phyloP scores from a whole-genome alignment of 2,888 invertebrate genomes.

The Notodromas monacha region DNA sequence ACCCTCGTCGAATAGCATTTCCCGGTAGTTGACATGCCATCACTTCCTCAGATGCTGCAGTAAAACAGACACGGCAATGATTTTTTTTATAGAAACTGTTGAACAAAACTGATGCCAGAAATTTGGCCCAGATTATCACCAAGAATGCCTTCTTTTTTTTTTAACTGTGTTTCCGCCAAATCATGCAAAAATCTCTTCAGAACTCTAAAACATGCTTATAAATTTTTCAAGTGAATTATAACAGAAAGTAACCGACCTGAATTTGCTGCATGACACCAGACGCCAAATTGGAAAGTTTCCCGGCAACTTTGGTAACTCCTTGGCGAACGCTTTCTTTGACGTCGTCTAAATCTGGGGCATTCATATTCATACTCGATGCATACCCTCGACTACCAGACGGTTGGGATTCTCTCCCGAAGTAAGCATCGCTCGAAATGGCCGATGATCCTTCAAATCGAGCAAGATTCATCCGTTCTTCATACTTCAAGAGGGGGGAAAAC shows the following conservation, averaged over 20 bases:
- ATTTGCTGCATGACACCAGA: conserved; percentile 73
- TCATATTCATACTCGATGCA: conserved; percentile 9
- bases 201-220: no score
- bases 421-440: conserved; percentile 83
- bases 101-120: no score
- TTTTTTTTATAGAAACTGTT: no score
- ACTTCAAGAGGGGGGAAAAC: conserved; percentile 8
- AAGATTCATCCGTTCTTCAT: conserved; percentile 23
- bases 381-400: conserved; percentile 9
- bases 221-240: no score
- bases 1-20: no score
- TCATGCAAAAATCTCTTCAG: no score
- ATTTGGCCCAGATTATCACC: no score
- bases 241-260: conserved; percentile 38
- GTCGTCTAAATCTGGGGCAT: conserved; percentile 50
- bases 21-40: no score
- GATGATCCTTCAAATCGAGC: conserved; percentile 65
- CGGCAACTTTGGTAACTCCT: conserved; percentile 88
- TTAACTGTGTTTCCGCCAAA: no score
- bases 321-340: conserved; percentile 85
- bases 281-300: conserved; percentile 70
- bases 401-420: conserved; percentile 29
- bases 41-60: no score
- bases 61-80: no score
- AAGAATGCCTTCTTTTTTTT: no score